These are phyloP conservation scores for Boloria euphrosyne DNA, from an alignment of 2,888 invertebrate species.

Conservation along the genomic window DNA sequence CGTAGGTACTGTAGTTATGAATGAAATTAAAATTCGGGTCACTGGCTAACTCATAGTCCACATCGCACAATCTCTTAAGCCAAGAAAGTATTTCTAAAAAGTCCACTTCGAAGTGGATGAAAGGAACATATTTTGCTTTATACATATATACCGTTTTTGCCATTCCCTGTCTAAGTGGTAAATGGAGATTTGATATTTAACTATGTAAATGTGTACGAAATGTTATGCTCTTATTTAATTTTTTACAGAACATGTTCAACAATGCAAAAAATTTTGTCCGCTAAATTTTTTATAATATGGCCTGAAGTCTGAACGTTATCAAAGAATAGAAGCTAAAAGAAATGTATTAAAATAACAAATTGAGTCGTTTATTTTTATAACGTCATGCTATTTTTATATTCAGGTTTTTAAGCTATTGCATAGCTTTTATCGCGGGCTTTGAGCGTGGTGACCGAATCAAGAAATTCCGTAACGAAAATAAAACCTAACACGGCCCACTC, in stretches of 20 bases:
- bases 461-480: no score
- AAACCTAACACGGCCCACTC: no score
- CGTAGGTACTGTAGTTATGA: neutral
- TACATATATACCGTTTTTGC: conserved; percentile 13
- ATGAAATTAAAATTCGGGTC: conserved; percentile 20
- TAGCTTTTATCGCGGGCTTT: no score
- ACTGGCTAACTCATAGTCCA: conserved; percentile 13
- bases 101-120: conserved; percentile 18
- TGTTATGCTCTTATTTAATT: neutral
- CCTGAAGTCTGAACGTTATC: no score
- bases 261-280: no score
- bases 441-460: no score
- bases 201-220: neutral
- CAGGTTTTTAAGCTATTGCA: no score
- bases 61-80: conserved; percentile 10
- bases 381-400: no score
- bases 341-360: no score
- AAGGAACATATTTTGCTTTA: conserved; percentile 15
- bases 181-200: conserved; percentile 4
- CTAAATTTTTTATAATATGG: no score
- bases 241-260: no score
- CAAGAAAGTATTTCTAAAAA: conserved; percentile 10
- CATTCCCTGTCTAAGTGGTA: conserved; percentile 7
- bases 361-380: no score
- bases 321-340: neutral